Evolutionary conservation across 2,888 invertebrate genomes (phyloP).

Genomic region (Polylopha cassiicola): DNA sequence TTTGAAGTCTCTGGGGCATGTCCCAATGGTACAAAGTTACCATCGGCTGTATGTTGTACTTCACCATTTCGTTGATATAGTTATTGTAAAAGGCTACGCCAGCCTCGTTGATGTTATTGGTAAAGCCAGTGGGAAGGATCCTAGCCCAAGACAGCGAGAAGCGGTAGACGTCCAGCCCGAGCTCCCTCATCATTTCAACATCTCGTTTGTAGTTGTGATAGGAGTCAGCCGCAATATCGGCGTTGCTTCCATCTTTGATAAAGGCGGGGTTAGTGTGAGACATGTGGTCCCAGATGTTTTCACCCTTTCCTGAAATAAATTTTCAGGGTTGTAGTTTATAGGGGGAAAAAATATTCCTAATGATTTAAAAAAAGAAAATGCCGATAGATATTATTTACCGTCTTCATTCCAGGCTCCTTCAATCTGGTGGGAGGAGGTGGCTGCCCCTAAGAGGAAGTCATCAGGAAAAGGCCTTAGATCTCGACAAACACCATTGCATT

Average conservation of each 20-base stretch:
- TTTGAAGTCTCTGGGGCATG: slow-evolving; percentile 70
- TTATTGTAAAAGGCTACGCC: slow-evolving; percentile 81
- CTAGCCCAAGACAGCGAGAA: slow-evolving; percentile 80
- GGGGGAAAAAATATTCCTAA: background rate
- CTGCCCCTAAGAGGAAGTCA: too few relatives aligned
- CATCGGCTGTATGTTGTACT: slow-evolving; percentile 78
- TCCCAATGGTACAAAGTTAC: slow-evolving; percentile 77
- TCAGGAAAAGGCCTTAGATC: slow-evolving; percentile 42
- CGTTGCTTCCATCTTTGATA: slow-evolving; percentile 69
- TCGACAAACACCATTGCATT: slow-evolving; percentile 25
- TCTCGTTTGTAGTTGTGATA: slow-evolving; percentile 79
- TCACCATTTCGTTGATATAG: slow-evolving; percentile 78
- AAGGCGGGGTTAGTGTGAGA: slow-evolving; percentile 38
- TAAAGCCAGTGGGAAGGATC: slow-evolving; percentile 74
- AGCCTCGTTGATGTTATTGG: slow-evolving; percentile 68
- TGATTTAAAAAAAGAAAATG: too few relatives aligned
- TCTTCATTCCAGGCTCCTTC: slow-evolving; percentile 54
- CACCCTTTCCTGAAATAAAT: slow-evolving; percentile 13
- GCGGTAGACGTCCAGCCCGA: slow-evolving; percentile 66
- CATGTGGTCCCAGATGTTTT: slow-evolving; percentile 22
- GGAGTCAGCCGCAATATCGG: slow-evolving; percentile 77
- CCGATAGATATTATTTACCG: too few relatives aligned
- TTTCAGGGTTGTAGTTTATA: background rate
- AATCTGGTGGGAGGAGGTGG: slow-evolving; percentile 52
- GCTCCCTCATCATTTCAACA: slow-evolving; percentile 60